Base-by-base conservation (phyloP, 2,797 vertebrate genomes). In the Acestrorhynchus altus region DNA sequence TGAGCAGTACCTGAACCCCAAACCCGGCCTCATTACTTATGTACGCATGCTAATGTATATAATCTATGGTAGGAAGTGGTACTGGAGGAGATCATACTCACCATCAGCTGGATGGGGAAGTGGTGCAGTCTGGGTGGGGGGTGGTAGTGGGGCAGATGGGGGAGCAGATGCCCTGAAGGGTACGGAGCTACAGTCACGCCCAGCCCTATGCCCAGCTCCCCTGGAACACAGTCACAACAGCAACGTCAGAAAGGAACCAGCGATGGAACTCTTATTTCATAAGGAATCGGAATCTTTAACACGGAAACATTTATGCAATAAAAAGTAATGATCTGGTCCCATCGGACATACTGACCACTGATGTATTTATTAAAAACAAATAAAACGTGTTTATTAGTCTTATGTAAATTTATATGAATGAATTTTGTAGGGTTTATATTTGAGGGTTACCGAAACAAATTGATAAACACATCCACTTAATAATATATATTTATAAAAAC, bases 131-230 rank as follows among this genome's bases (percentile, higher is more conserved):
- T 94, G 76, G 98, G 96, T 67, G 97, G 96, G 49, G 96, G 90
- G 16, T 99, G 98, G 90, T 99, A 99, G 91, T 98, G 97, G 82
- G 96, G 94, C 92, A 99, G 76, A 90, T 98, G 98, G 81, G 98
- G 95, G 90, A 98, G 97, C 89, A 99, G 90, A 75, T 97, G 96
- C 82, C 96, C 96, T 77, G 98, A 95, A 79, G 97, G 93, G 64
- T 97, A 99, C 0, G 97, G 95, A 26, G 96, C 95, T 85, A 98
- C 94, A 42, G 97, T 96, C 90, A 98, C 96, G 75, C 96, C 96
- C 81, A 96, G 93, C 93, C 99, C 98, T 22, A 99, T 96, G 88
- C 97, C 97, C 84, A 99, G 95, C 87, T 99, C 98, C n/a, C 98
- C 97, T 99, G 87, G 85, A 71, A 76, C 76, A 83, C 18, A 66